Evolutionary conservation across 2,113 vertebrate genomes (phyloP).

Genomic region (Glaucidium brasilianum): DNA sequence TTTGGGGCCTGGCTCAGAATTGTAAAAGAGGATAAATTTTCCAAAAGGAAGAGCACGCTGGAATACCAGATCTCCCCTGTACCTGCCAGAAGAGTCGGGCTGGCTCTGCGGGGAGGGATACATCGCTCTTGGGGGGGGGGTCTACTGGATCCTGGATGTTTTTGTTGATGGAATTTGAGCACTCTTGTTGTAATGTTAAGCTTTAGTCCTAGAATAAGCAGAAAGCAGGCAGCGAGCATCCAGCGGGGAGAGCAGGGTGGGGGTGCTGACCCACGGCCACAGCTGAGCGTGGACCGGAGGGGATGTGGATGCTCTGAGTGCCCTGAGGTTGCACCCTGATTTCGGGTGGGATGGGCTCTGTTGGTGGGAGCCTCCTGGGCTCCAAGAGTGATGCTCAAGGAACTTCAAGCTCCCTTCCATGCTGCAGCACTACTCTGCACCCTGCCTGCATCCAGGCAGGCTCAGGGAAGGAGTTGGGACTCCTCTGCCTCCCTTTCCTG

Average conservation of each 20-base stretch:
- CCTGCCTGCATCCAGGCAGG: background rate
- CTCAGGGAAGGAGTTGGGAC: background rate
- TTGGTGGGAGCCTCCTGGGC: background rate
- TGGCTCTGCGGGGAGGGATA: background rate
- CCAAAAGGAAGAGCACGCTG: background rate
- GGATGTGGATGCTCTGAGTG: background rate
- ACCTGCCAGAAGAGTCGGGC: background rate
- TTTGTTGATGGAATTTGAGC: background rate
- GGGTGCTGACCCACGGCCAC: background rate
- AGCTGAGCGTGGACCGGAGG: rapidly evolving
- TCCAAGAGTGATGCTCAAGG: background rate
- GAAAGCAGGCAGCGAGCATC: background rate
- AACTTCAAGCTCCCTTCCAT: background rate
- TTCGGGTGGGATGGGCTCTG: no score
- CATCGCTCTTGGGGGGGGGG: rapidly evolving
- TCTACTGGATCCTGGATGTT: background rate
- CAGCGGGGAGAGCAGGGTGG: background rate
- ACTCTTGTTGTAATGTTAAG: rapidly evolving
- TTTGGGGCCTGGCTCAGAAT: background rate
- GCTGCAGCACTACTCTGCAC: background rate
- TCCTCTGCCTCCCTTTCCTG: no score
- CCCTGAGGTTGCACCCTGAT: rapidly evolving
- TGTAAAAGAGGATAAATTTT: background rate
- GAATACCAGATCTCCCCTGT: background rate
- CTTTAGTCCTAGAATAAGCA: background rate